phyloP scores from a whole-genome alignment of 2,113 vertebrate genomes.

The Ptilonorhynchus violaceus region DNA sequence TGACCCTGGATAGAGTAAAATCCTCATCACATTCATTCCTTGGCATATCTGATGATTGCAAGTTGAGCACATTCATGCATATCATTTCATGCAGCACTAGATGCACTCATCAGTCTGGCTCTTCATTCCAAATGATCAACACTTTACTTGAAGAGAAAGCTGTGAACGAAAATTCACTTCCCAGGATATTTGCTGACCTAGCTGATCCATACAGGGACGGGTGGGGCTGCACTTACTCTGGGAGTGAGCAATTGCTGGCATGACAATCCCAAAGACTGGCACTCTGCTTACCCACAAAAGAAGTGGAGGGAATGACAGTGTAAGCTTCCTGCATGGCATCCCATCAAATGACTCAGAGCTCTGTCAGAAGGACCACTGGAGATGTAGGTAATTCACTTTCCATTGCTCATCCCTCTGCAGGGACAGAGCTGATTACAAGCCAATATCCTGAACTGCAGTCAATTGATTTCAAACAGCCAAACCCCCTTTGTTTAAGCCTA shows the following conservation, averaged over 20 bases:
- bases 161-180: not conserved
- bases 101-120: not conserved
- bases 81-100: not conserved
- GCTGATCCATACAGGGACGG: not conserved
- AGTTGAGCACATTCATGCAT: not conserved
- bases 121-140: not conserved
- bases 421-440: not conserved
- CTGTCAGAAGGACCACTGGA: not conserved
- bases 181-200: not conserved
- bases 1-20: not conserved
- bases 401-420: not conserved
- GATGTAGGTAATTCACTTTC: not conserved
- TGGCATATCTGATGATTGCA: not conserved
- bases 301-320: not conserved
- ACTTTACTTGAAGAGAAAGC: not conserved
- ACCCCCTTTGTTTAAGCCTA: not conserved
- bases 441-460: not conserved
- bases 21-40: not conserved
- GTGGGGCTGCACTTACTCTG: not conserved
- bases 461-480: not conserved
- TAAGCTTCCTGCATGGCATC: not conserved
- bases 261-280: not conserved
- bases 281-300: not conserved
- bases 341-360: conserved; percentile 31
- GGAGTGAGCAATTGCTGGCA: not conserved